Evolutionary conservation across 37 sponge, comb jelly and placozoan genomes (phyloP).

Genomic region (Hormiphora californensis): DNA sequence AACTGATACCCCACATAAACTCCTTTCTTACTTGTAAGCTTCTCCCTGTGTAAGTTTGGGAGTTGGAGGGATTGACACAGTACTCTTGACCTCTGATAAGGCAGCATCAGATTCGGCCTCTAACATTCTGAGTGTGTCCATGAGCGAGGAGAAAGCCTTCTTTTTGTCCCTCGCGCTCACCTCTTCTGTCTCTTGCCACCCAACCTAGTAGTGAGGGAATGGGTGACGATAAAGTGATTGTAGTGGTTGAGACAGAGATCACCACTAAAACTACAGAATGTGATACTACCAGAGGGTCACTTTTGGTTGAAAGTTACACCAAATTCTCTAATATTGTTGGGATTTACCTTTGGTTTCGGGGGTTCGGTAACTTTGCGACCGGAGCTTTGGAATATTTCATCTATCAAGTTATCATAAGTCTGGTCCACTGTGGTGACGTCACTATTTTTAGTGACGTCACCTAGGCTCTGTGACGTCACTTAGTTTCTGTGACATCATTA

Average conservation of each 20-base stretch:
- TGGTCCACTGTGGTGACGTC: background rate
- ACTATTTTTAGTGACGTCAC: background rate
- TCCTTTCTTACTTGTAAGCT: background rate
- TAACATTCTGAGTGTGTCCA: conserved; percentile 68
- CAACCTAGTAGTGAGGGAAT: no score
- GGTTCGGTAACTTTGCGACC: background rate
- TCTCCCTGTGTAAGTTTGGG: conserved; percentile 49
- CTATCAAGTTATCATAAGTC: conserved; percentile 11
- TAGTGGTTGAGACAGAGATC: no score
- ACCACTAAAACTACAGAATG: no score
- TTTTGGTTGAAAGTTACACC: no score
- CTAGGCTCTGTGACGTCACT: no score
- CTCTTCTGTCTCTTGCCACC: no score
- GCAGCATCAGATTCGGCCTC: conserved; percentile 68
- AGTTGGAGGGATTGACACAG: conserved; percentile 27
- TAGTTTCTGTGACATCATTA: no score
- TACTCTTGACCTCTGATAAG: conserved; percentile 5
- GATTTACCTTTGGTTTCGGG: no score
- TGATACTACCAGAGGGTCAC: no score
- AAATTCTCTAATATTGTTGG: no score
- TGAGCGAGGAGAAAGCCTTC: conserved; percentile 58
- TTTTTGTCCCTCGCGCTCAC: background rate
- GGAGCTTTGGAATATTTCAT: conserved; percentile 2
- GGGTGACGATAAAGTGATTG: no score
- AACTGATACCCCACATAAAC: no score